Conservation (phyloP, 2,113 vertebrate genomes). For the Hyperopisus bebe region DNA sequence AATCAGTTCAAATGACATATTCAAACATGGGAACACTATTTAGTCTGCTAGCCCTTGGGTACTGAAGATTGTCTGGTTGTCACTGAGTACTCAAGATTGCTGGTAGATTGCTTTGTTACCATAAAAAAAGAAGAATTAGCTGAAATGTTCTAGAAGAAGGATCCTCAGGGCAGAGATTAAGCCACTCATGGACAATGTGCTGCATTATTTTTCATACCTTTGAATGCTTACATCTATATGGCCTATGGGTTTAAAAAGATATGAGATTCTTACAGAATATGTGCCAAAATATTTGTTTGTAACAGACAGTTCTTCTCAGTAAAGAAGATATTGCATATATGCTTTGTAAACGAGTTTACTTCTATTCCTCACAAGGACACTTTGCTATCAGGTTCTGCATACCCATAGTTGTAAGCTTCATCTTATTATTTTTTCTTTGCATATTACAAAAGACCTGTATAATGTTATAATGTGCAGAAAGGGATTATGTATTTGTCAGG, state of each 20-base stretch:
- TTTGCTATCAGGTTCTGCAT: not conserved
- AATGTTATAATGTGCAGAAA: conserved; percentile 55
- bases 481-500: conserved; percentile 80
- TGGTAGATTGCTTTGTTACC: not conserved
- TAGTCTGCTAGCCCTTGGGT: not conserved
- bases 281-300: not conserved
- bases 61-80: not conserved
- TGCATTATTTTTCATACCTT: not conserved
- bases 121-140: not conserved
- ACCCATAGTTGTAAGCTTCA: not conserved
- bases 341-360: not conserved
- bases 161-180: not conserved
- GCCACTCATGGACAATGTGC: not conserved
- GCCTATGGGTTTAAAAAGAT: not conserved
- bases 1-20: not conserved
- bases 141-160: not conserved
- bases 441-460: conserved; percentile 40
- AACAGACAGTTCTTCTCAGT: not conserved
- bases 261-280: not conserved
- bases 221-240: not conserved
- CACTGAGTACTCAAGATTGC: not conserved
- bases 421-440: conserved; percentile 15
- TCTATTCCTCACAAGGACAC: not conserved
- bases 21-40: not conserved
- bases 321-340: not conserved